A percentile compares a stretch with the other conserved stretches of the same genome.
phyloP scores from a whole-genome alignment of 1,140 invertebrate genomes.

The Sitobion miscanthi region DNA sequence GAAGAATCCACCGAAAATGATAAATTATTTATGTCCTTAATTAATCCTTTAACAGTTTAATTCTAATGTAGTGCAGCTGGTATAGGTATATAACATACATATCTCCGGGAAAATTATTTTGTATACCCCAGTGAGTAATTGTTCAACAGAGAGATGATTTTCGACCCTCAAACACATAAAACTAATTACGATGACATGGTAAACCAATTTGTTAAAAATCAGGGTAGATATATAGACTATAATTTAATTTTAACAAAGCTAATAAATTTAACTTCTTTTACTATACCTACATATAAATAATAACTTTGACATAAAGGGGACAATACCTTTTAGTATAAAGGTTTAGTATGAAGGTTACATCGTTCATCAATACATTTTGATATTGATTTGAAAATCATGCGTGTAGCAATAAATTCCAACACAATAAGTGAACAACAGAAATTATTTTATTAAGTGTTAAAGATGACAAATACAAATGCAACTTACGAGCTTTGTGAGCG shows the following conservation, averaged over 20 bases:
- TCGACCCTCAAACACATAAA: neutral
- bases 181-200: neutral
- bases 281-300: neutral
- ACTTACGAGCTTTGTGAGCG: neutral
- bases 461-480: neutral
- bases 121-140: neutral
- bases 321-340: neutral
- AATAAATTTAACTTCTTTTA: neutral
- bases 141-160: neutral
- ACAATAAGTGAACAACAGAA: neutral
- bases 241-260: conserved; percentile 9
- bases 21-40: neutral
- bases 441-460: neutral
- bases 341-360: neutral
- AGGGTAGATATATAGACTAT: neutral
- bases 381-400: neutral
- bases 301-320: neutral
- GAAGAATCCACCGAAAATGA: neutral
- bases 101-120: neutral
- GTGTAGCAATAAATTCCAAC: neutral
- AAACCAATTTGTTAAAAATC: conserved; percentile 6
- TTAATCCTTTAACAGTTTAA: neutral
- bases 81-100: neutral
- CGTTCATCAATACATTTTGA: neutral
- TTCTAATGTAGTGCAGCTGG: neutral